Evolutionary conservation across 2,113 vertebrate genomes (phyloP).

Genomic region (Malurus cyaneus): DNA sequence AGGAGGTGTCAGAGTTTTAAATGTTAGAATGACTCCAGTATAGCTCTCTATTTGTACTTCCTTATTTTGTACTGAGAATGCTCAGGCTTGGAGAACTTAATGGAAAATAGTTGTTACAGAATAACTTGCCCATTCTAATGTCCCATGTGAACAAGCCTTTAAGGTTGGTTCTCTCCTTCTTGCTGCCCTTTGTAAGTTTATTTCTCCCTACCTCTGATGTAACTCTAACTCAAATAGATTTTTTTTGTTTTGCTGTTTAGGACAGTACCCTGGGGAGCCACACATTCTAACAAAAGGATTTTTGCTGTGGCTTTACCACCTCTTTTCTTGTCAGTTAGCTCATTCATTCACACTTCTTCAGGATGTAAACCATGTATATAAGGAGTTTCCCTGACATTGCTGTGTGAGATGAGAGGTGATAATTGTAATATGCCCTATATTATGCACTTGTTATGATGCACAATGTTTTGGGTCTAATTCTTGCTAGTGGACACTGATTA

Average conservation of each 20-base stretch:
- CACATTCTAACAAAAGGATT: neutral
- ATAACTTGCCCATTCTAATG: neutral
- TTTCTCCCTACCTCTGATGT: neutral
- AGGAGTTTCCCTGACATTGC: neutral
- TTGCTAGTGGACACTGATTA: neutral
- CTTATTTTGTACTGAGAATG: neutral
- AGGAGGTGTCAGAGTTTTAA: constrained; percentile 28
- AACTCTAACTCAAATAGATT: neutral
- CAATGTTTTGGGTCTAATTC: neutral
- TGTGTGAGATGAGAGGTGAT: neutral
- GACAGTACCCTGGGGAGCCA: neutral
- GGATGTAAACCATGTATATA: neutral
- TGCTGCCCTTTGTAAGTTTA: neutral
- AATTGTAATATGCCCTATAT: neutral
- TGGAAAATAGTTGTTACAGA: neutral
- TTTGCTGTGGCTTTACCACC: neutral
- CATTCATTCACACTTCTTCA: neutral
- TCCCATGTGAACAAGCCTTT: neutral
- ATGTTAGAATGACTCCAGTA: neutral
- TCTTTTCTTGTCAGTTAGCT: neutral
- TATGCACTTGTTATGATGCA: neutral
- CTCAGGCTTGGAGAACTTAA: neutral
- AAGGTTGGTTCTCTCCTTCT: neutral
- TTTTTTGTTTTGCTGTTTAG: neutral
- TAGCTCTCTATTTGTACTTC: neutral